phyloP scores from a whole-genome alignment of 2,888 invertebrate genomes.

The Alcis repandata region DNA sequence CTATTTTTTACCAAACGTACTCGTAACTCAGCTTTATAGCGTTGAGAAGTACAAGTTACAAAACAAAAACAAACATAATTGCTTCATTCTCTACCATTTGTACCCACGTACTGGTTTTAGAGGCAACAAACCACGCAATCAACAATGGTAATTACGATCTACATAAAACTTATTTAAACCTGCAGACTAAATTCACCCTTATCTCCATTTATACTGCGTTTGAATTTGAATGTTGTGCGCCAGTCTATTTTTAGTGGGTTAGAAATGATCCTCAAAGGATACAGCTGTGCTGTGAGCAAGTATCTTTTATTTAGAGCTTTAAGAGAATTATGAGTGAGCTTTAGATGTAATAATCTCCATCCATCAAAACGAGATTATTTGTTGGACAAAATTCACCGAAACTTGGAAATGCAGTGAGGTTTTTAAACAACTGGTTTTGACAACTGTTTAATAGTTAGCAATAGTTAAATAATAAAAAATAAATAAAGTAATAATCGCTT shows the following conservation, averaged over 20 bases:
- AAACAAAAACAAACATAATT: slow-evolving; percentile 19
- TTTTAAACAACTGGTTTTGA: too few relatives aligned
- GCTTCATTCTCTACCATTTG: slow-evolving; percentile 20
- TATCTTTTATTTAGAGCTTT: slow-evolving; percentile 13
- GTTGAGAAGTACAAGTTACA: background rate
- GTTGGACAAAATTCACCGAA: too few relatives aligned
- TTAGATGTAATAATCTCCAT: background rate
- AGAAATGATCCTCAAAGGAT: slow-evolving; percentile 26
- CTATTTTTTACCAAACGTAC: too few relatives aligned
- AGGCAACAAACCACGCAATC: slow-evolving; percentile 18
- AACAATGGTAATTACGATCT: slow-evolving; percentile 24
- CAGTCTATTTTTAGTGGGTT: slow-evolving; percentile 23
- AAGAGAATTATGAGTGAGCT: slow-evolving; percentile 10
- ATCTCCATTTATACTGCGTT: background rate
- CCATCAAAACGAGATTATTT: too few relatives aligned
- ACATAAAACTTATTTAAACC: slow-evolving; percentile 4
- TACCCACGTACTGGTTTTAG: slow-evolving; percentile 30
- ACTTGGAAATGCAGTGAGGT: too few relatives aligned
- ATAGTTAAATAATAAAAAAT: too few relatives aligned
- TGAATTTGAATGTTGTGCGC: slow-evolving; percentile 7
- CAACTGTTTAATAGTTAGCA: too few relatives aligned
- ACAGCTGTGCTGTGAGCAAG: slow-evolving; percentile 23
- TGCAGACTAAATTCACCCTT: slow-evolving; percentile 16
- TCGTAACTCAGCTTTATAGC: too few relatives aligned
- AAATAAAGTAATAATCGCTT: too few relatives aligned